phyloP scores from a whole-genome alignment of 2,888 invertebrate species.

The Trachelus iudaicus region DNA sequence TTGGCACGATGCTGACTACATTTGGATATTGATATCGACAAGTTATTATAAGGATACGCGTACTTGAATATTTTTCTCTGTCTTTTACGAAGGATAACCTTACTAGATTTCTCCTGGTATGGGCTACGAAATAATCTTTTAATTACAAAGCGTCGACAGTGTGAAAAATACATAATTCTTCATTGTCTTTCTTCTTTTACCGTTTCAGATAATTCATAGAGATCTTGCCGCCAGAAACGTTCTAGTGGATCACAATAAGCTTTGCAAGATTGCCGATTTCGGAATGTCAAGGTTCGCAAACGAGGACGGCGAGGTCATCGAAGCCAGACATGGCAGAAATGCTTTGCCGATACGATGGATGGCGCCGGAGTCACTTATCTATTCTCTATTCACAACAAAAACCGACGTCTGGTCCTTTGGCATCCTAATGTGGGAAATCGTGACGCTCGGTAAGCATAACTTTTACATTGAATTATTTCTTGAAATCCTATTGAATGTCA shows the following conservation, averaged over 20 bases:
- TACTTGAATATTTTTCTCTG: background rate
- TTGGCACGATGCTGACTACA: conserved; percentile 25
- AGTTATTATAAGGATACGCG: background rate
- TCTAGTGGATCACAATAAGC: conserved; percentile 84
- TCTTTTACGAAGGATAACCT: background rate
- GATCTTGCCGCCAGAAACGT: conserved; percentile 87
- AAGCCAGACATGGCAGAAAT: conserved; percentile 67
- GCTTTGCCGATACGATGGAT: conserved; percentile 84
- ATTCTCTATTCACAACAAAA: conserved; percentile 82
- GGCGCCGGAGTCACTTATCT: conserved; percentile 85
- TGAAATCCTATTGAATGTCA: too few species aligned
- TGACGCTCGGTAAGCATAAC: conserved; percentile 75
- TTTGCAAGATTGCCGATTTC: conserved; percentile 90
- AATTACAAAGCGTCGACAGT: background rate
- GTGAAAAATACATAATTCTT: background rate
- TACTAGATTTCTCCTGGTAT: background rate
- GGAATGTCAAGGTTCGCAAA: conserved; percentile 81
- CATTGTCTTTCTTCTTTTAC: background rate
- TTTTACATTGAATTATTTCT: background rate
- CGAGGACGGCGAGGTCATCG: conserved; percentile 67
- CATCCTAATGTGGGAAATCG: conserved; percentile 88
- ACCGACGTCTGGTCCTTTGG: conserved; percentile 91
- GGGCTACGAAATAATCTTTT: background rate
- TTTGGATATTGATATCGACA: background rate
- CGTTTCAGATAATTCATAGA: conserved; percentile 81